Base-by-base conservation (phyloP, 2,888 invertebrate species). In the Cryptophagus acutangulus region DNA sequence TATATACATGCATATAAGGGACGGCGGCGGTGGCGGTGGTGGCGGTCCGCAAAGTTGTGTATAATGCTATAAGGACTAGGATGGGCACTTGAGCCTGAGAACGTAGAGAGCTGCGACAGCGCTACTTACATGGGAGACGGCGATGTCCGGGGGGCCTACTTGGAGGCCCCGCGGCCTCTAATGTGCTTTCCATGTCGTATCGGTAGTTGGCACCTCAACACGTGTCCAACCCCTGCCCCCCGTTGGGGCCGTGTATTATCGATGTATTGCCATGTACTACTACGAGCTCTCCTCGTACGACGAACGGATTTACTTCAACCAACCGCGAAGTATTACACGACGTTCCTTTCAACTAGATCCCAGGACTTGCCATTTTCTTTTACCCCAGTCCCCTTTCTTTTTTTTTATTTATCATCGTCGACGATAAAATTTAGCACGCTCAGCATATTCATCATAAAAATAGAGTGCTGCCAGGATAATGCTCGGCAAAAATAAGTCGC, bases 121-220 rank as follows among this genome's bases (percentile, higher is more conserved):
- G n/a, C 54, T 59, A 59, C 62, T 62, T 64, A 62, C 60, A 61
- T 59, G 12, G 61, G 58, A 61, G 61, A 62, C 58, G 59, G 52
- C 46, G 54, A 56, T 60, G 57, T 57, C 61, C 60, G 55, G 55
- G 52, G 58, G 62, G 52, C 53, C 51, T 40, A 55, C 61, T 56
- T 49, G 50, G 54, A 58, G 59, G 50, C 49, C 47, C 56, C 53
- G 46, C 51, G 51, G 55, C 55, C 58, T 61, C 69, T 70, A 70
- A 70, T 70, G 69, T 69, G 67, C 65, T 70, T 70, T 70, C 61
- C 71, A 59, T 71, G 71, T 71, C 66, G 60, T 59, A 63, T 54
- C 59, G 59, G 54, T 54, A 55, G 55, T 56, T 55, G 53, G 61
- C 64, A 67, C 70, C 68, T 68, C 67, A 66, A 71, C 71, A 71